Evolutionary conservation across 2,888 invertebrate genomes (phyloP), one percentile per base, ranked within the genome.

Genomic region (Trachelus stipa): DNA sequence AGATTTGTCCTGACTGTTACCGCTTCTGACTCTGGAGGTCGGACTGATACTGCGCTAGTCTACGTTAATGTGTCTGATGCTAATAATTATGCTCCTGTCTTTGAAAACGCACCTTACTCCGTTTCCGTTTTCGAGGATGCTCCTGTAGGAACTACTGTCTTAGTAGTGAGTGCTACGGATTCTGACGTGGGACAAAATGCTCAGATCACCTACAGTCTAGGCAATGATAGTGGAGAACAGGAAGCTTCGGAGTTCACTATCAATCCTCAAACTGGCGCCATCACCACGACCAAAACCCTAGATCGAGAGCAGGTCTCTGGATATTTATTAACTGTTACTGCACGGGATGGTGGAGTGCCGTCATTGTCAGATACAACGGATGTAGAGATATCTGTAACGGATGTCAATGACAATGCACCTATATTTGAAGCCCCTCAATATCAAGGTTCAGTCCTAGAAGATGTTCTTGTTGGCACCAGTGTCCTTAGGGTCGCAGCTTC

Each of bases 151-250:
- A 97, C 97, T 0, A 98, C 98, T 0, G 97, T 99, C 0, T 93
- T 98, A 0, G 96, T 98, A 0, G 97, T 99, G 0, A 96, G 96
- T 0, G 98, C 99, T 0, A 96, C 96, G 0, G 99, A 99, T 90
- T 96, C 96, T 79, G 99, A 99, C 92, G 97, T 98, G 1, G 99
- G 98, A 0, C 94, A 98, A 74, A 99, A 99, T 92, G 98, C 98
- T 0, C 96, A 96, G 91, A 96, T 97, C 73, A 95, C 96, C 0
- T 97, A 97, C 90, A 95, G 95, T 31, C 92, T 97, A 35, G 95
- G 94, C 74, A 94, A 94, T 0, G 94, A 94, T 73, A 93, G 93
- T 12, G 94, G 94, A 23, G 94, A 94, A 84, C 94, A 87, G 15
- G 84, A 88, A 1, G 82, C 94, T 6, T 90, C 92, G 1, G 93